phyloP scores from a whole-genome alignment of 2,797 vertebrate genomes.

The Acrossocheilus wenchowensis region DNA sequence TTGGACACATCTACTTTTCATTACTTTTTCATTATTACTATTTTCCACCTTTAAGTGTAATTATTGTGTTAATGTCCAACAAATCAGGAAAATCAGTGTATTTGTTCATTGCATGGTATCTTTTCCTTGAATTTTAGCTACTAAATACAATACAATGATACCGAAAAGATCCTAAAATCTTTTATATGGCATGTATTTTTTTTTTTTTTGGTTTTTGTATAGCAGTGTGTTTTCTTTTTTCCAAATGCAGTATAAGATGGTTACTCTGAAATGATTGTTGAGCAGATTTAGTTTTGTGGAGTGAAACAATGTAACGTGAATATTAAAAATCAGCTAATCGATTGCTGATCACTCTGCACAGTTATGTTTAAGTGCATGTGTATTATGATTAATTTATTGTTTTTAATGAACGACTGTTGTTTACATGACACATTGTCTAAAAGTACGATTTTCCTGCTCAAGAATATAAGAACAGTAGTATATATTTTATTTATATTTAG shows the following conservation, averaged over 20 bases:
- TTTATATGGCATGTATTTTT: conserved; percentile 55
- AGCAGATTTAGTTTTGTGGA: conserved; percentile 12
- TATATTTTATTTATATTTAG: conserved; percentile 31
- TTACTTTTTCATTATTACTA: not conserved
- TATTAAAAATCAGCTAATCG: not conserved
- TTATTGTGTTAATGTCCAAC: not conserved
- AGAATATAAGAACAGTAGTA: not conserved
- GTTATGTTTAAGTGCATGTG: conserved; percentile 43
- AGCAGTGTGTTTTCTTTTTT: conserved; percentile 10
- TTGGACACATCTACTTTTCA: not conserved
- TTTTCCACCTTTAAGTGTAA: not conserved
- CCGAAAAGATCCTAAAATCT: conserved; percentile 39
- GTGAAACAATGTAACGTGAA: conserved; percentile 21
- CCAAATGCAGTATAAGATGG: not conserved
- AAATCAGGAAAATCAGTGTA: conserved; percentile 24
- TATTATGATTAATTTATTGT: conserved; percentile 30
- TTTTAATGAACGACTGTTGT: conserved; percentile 44
- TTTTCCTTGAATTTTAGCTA: conserved; percentile 9
- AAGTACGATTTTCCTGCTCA: conserved; percentile 33
- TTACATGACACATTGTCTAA: conserved; percentile 50
- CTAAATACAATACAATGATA: conserved; percentile 39
- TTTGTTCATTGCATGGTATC: conserved; percentile 49
- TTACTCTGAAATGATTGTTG: conserved; percentile 9
- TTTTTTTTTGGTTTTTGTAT: conserved; percentile 1
- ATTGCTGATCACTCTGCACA: conserved; percentile 24